A percentile compares a stretch with the other conserved stretches of the same genome.
Evolutionary conservation across 92 coral and sea anemone genomes (phyloP).

Genomic region (Bergia sp.): DNA sequence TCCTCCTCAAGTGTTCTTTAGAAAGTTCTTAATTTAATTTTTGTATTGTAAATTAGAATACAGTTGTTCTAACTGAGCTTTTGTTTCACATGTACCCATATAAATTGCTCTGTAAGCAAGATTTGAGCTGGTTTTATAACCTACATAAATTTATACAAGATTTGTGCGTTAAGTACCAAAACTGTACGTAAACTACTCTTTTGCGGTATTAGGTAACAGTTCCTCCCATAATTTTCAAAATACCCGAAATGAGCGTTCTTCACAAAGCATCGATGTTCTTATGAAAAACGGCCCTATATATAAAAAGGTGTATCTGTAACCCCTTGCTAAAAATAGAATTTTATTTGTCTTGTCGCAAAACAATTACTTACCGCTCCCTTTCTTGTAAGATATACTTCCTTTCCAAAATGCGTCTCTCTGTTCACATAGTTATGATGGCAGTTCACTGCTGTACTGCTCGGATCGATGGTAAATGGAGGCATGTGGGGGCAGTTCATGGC

Average conservation of each 20-base stretch:
- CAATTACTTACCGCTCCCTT: constrained; percentile 74
- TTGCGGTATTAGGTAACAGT: too few species aligned
- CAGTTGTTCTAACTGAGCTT: too few species aligned
- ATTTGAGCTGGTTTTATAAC: too few species aligned
- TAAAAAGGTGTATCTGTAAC: not conserved
- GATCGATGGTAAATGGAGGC: constrained; percentile 70
- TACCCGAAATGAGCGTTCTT: not conserved
- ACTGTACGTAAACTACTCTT: too few species aligned
- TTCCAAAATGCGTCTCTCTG: constrained; percentile 75
- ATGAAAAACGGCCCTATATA: not conserved
- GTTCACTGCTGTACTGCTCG: constrained; percentile 72
- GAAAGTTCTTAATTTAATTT: too few species aligned
- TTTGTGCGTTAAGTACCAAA: too few species aligned
- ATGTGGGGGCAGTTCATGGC: constrained; percentile 60
- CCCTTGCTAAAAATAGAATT: not conserved
- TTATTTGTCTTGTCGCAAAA: not conserved
- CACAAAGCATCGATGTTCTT: not conserved
- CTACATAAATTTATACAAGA: too few species aligned
- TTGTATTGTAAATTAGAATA: too few species aligned
- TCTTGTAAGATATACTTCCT: constrained; percentile 78
- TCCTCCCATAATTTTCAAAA: too few species aligned
- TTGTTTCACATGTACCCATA: too few species aligned
- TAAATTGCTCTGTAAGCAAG: too few species aligned
- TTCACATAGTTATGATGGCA: constrained; percentile 91
- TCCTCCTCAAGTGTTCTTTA: too few species aligned